phyloP scores from a whole-genome alignment of 2,113 vertebrate species.

The Brachyhypopomus gauderio region DNA sequence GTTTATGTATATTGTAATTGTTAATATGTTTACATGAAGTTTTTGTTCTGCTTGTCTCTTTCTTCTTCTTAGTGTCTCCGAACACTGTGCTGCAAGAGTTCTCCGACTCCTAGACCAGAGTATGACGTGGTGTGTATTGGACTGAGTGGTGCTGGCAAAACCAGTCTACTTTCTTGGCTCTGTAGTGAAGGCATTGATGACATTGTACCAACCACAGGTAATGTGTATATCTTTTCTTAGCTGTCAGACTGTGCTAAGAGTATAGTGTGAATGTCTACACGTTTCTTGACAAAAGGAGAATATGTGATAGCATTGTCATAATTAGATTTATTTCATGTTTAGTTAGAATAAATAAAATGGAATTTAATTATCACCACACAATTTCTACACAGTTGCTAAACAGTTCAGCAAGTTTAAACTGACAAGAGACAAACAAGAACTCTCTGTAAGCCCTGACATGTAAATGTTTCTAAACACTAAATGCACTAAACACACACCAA shows the following conservation, averaged over 20 bases:
- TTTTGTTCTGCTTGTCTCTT: slow-evolving; percentile 28
- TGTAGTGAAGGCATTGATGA: slow-evolving; percentile 87
- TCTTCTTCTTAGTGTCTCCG: slow-evolving; percentile 87
- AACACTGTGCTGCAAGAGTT: slow-evolving; percentile 97
- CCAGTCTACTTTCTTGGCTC: slow-evolving; percentile 89
- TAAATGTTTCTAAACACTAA: no score
- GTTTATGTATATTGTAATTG: background rate
- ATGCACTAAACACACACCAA: background rate
- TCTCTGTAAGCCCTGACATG: no score
- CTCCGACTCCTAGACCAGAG: slow-evolving; percentile 89
- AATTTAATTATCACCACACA: background rate
- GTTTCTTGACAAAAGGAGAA: no score
- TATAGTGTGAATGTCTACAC: no score
- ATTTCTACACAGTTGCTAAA: background rate
- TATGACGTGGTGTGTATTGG: slow-evolving; percentile 98
- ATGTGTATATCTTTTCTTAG: background rate
- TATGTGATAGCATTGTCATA: no score
- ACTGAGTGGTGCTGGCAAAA: slow-evolving; percentile 94
- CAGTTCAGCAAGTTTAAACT: background rate
- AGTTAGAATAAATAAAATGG: no score
- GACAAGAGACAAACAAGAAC: no score
- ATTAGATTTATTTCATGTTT: no score
- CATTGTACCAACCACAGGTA: slow-evolving; percentile 93
- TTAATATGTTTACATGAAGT: slow-evolving; percentile 9
- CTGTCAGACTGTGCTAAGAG: background rate